phyloP scores from a whole-genome alignment of 2,797 vertebrate genomes.

The Macroramphosus scolopax region DNA sequence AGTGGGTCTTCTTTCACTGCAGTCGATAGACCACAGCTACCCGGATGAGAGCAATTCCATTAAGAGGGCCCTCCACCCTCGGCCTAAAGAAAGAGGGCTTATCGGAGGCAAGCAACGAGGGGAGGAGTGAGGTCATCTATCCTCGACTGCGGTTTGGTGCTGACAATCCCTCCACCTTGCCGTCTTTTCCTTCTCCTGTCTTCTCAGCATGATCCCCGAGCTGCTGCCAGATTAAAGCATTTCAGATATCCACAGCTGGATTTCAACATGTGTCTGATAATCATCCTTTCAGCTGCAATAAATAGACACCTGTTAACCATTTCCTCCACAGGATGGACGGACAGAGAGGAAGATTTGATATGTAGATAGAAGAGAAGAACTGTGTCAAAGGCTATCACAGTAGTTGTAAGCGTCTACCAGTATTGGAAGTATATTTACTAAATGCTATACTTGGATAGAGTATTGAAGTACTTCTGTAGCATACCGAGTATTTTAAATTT shows the following conservation, averaged over 20 bases:
- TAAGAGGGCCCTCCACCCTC: slow-evolving; percentile 58
- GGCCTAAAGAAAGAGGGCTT: slow-evolving; percentile 55
- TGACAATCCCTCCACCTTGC: slow-evolving; percentile 28
- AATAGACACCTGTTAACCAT: neutral
- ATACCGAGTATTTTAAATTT: no score
- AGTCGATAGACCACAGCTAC: slow-evolving; percentile 63
- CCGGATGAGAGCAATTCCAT: slow-evolving; percentile 69
- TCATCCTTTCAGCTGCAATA: neutral
- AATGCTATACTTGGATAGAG: neutral
- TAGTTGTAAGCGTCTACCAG: neutral
- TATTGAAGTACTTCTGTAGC: no score
- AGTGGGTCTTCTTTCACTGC: slow-evolving; percentile 62
- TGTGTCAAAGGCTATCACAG: neutral
- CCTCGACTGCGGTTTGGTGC: slow-evolving; percentile 26
- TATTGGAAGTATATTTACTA: neutral
- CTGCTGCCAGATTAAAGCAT: no score
- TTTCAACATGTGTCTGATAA: neutral
- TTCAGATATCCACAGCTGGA: neutral
- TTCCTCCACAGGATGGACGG: neutral
- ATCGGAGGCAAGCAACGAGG: slow-evolving; percentile 51
- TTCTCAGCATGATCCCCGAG: no score
- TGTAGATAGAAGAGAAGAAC: neutral
- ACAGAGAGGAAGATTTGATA: neutral
- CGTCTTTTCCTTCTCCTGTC: slow-evolving; percentile 16
- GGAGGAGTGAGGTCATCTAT: slow-evolving; percentile 46